These are phyloP conservation scores for Gymnobelideus leadbeateri DNA, from an alignment of 2,113 vertebrate species.

Conservation along the genomic window DNA sequence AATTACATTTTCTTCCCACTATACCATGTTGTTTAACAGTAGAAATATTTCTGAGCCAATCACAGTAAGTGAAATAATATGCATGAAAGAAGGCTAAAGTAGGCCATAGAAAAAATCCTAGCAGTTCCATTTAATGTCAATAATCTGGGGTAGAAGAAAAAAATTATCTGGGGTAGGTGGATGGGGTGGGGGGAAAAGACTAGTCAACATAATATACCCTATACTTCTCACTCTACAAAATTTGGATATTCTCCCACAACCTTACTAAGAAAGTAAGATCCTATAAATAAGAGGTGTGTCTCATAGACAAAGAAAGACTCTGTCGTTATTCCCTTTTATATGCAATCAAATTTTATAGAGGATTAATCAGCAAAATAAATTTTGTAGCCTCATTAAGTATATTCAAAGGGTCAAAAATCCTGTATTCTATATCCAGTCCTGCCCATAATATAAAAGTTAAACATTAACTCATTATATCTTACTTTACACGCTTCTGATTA, in stretches of 20 bases:
- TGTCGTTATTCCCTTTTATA: slow-evolving; percentile 17
- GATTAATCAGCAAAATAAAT: slow-evolving; percentile 12
- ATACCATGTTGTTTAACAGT: neutral
- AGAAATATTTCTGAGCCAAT: slow-evolving; percentile 18
- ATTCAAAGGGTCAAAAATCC: slow-evolving; percentile 27
- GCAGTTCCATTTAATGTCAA: neutral
- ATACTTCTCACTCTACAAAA: slow-evolving; percentile 32
- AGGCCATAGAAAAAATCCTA: neutral
- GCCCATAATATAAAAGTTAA: slow-evolving; percentile 40
- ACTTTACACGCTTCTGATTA: slow-evolving; percentile 38
- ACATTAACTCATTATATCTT: slow-evolving; percentile 38
- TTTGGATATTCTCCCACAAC: neutral
- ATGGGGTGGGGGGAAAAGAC: too few relatives aligned
- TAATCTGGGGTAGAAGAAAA: neutral
- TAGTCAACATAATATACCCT: slow-evolving; percentile 10
- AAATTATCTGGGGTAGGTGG: too few relatives aligned
- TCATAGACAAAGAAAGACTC: slow-evolving; percentile 25
- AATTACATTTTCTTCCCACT: neutral
- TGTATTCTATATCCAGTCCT: slow-evolving; percentile 33
- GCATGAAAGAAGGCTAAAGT: neutral
- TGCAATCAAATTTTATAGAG: slow-evolving; percentile 33
- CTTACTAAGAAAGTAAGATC: slow-evolving; percentile 24
- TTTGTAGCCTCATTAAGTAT: slow-evolving; percentile 30
- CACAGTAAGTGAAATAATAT: slow-evolving; percentile 35
- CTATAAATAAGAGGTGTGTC: slow-evolving; percentile 42